These are phyloP conservation scores for Gallinago solitaria DNA, from an alignment of 2,797 vertebrate species.

Conservation along the genomic window DNA sequence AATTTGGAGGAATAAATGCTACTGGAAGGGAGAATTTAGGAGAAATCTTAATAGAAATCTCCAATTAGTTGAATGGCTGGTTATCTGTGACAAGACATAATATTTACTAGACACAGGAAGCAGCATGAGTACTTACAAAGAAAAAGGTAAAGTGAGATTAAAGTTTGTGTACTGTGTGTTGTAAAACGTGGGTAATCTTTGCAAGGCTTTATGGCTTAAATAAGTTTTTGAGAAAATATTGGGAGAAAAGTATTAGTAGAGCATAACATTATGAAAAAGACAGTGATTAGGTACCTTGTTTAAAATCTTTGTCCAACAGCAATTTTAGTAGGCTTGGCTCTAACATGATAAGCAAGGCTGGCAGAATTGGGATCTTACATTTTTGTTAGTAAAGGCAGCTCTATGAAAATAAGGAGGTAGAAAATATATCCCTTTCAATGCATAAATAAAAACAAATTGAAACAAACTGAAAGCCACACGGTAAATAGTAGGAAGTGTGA, in stretches of 20 bases:
- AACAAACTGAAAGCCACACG: not conserved
- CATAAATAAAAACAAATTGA: not conserved
- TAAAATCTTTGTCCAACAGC: constrained; percentile 1
- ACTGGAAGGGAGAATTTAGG: constrained; percentile 10
- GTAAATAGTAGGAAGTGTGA: not conserved
- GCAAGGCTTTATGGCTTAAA: not conserved
- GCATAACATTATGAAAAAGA: not conserved
- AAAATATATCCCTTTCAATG: not conserved
- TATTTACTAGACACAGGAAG: constrained; percentile 43
- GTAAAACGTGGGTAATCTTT: not conserved
- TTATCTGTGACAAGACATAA: constrained; percentile 41
- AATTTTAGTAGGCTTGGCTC: not conserved
- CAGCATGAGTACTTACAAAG: not conserved
- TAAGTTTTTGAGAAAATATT: not conserved
- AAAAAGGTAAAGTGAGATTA: constrained; percentile 7
- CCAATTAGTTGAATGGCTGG: constrained; percentile 57
- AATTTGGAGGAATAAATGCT: constrained; percentile 37
- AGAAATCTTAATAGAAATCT: constrained; percentile 69
- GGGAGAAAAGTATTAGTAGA: not conserved
- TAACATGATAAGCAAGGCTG: not conserved
- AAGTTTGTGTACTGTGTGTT: not conserved
- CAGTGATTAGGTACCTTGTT: not conserved
- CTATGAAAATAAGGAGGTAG: not conserved
- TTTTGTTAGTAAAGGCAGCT: not conserved
- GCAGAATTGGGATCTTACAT: not conserved